Evolutionary conservation across 2,888 invertebrate genomes (phyloP).

Genomic region (Neoitamus cyanurus): DNA sequence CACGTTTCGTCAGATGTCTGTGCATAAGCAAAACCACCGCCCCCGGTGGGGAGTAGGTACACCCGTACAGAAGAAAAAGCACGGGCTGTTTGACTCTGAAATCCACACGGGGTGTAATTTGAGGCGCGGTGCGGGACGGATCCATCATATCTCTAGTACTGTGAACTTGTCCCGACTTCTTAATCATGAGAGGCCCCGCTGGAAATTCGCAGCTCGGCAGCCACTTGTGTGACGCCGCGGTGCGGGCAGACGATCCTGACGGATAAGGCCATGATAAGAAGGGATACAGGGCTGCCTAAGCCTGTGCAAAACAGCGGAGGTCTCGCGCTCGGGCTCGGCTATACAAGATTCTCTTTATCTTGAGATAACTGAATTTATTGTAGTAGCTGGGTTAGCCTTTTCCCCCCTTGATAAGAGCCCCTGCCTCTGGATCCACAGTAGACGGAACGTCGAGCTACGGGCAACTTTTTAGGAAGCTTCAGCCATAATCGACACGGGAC

Average conservation of each 20-base stretch:
- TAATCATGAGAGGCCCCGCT: slow-evolving; percentile 13
- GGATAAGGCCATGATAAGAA: background rate
- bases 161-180: slow-evolving; percentile 18
- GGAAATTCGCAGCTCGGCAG: background rate
- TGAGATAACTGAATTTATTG: slow-evolving; percentile 19
- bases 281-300: background rate
- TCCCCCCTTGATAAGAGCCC: background rate
- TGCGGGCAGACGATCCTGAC: background rate
- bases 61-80: background rate
- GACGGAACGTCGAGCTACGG: background rate
- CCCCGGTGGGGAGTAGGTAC: background rate
- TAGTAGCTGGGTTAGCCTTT: background rate
- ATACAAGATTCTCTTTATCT: background rate
- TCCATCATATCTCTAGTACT: background rate
- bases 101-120: background rate
- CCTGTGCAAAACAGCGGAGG: background rate
- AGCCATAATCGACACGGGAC: background rate
- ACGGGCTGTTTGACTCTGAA: background rate
- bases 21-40: background rate
- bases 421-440: background rate
- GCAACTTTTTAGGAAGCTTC: slow-evolving; percentile 10
- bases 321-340: background rate
- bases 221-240: background rate
- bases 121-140: background rate
- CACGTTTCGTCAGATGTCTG: slow-evolving; percentile 30